Conservation (phyloP, 2,888 invertebrate genomes). For the Malacosoma neustria region DNA sequence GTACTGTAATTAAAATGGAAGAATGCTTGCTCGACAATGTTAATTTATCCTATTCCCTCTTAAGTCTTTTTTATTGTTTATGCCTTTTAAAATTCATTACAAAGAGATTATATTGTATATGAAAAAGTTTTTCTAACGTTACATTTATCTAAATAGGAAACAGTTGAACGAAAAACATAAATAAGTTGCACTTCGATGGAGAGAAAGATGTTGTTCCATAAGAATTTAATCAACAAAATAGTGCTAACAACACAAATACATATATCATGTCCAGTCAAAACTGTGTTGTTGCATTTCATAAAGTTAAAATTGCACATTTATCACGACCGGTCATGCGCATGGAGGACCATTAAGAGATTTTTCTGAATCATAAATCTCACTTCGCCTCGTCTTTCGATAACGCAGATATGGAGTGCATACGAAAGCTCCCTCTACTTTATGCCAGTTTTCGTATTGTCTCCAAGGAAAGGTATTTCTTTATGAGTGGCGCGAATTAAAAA, state of each 20-base stretch:
- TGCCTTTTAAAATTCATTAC: not conserved
- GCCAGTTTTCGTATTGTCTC: not conserved
- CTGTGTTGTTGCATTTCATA: constrained; percentile 63
- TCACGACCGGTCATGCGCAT: constrained; percentile 60
- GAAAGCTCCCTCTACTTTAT: constrained; percentile 16
- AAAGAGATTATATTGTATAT: too few species aligned
- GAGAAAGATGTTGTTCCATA: constrained; percentile 8
- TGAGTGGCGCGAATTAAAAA: too few species aligned
- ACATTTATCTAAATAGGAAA: too few species aligned
- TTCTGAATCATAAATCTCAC: constrained; percentile 72
- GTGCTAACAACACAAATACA: constrained; percentile 47
- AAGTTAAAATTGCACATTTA: constrained; percentile 74
- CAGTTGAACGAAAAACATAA: too few species aligned
- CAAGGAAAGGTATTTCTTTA: too few species aligned
- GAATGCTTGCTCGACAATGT: constrained; percentile 24
- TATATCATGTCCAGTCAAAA: constrained; percentile 67
- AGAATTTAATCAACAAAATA: constrained; percentile 38
- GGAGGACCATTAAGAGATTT: constrained; percentile 71
- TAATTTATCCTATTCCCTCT: constrained; percentile 10
- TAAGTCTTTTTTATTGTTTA: not conserved
- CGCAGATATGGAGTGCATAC: constrained; percentile 58
- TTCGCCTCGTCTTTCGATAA: constrained; percentile 69
- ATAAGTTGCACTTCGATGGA: too few species aligned
- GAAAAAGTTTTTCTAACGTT: too few species aligned
- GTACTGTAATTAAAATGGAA: constrained; percentile 56